Evolutionary conservation across 2,797 vertebrate genomes (phyloP).

Genomic region (Dipus sagitta): DNA sequence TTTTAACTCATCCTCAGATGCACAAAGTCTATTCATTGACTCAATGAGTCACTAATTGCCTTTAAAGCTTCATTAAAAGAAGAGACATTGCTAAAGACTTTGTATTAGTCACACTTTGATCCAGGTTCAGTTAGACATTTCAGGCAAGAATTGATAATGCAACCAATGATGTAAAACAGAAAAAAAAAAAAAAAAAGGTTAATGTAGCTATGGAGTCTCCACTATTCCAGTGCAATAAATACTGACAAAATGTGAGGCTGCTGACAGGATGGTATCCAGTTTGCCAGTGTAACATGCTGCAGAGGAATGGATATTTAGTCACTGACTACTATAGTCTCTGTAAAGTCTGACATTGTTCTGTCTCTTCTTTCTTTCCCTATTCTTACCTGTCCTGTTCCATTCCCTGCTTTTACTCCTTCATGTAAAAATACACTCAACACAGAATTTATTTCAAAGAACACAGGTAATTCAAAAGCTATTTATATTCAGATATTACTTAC

Average conservation of each 20-base stretch:
- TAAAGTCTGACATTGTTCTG: background rate
- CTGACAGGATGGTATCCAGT: slow-evolving; percentile 43
- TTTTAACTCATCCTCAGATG: slow-evolving; percentile 77
- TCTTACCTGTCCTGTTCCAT: background rate
- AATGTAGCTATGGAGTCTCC: slow-evolving; percentile 42
- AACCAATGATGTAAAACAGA: slow-evolving; percentile 8
- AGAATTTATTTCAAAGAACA: background rate
- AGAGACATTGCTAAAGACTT: slow-evolving; percentile 78
- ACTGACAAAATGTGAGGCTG: background rate
- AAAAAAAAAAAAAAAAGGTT: slow-evolving; percentile 61
- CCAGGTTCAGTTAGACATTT: slow-evolving; percentile 68
- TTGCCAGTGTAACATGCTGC: background rate
- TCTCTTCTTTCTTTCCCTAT: slow-evolving; percentile 8
- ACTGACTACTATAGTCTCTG: background rate
- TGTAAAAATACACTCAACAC: background rate
- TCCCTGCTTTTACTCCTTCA: background rate
- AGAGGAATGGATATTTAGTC: background rate
- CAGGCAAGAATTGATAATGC: slow-evolving; percentile 46
- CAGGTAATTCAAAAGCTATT: slow-evolving; percentile 61
- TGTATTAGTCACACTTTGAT: slow-evolving; percentile 81
- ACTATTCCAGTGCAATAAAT: slow-evolving; percentile 54
- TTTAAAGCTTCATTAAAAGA: slow-evolving; percentile 83
- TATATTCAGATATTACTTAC: slow-evolving; percentile 49
- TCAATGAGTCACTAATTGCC: slow-evolving; percentile 82
- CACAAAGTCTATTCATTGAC: slow-evolving; percentile 77